Percentiles rank a stretch among this genome's conserved stretches.
Evolutionary conservation across 2,797 vertebrate species (phyloP).

Genomic region (Gadopsis marmoratus): DNA sequence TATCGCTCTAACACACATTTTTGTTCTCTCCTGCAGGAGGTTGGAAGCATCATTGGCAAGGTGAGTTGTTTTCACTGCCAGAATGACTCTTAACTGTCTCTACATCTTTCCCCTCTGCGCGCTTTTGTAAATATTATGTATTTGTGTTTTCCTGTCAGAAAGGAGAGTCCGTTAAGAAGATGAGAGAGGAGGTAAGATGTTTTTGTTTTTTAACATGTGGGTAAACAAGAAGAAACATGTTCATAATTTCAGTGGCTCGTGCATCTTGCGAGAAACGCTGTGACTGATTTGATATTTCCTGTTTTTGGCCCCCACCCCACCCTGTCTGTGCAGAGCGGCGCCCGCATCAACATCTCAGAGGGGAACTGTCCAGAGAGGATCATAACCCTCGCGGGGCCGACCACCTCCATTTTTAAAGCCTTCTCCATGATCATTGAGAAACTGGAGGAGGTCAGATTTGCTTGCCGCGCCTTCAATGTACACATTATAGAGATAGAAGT

Average conservation of each 20-base stretch:
- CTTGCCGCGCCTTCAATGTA: not conserved
- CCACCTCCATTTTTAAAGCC: constrained; percentile 96
- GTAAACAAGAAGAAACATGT: not conserved
- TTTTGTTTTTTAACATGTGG: not conserved
- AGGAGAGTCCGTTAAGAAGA: constrained; percentile 96
- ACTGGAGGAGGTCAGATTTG: constrained; percentile 91
- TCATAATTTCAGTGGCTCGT: constrained; percentile 15
- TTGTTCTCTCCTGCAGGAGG: constrained; percentile 85
- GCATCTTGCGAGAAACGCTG: not conserved
- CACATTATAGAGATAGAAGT: fast-evolving
- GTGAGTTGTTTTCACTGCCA: constrained; percentile 61
- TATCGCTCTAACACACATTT: constrained; percentile 13
- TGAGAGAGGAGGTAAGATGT: constrained; percentile 92
- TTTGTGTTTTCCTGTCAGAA: constrained; percentile 84
- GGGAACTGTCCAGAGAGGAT: constrained; percentile 96
- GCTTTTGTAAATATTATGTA: constrained; percentile 54
- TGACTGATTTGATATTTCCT: constrained; percentile 6
- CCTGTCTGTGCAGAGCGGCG: constrained; percentile 88
- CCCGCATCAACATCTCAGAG: constrained; percentile 96
- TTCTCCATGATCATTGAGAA: constrained; percentile 98
- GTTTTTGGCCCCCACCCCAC: not conserved
- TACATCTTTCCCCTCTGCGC: not conserved
- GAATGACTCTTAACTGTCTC: not conserved
- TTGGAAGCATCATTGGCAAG: constrained; percentile 97
- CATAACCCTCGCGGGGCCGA: constrained; percentile 94